Base-by-base conservation (phyloP, 2,888 invertebrate genomes). In the Resseliella maxima region DNA sequence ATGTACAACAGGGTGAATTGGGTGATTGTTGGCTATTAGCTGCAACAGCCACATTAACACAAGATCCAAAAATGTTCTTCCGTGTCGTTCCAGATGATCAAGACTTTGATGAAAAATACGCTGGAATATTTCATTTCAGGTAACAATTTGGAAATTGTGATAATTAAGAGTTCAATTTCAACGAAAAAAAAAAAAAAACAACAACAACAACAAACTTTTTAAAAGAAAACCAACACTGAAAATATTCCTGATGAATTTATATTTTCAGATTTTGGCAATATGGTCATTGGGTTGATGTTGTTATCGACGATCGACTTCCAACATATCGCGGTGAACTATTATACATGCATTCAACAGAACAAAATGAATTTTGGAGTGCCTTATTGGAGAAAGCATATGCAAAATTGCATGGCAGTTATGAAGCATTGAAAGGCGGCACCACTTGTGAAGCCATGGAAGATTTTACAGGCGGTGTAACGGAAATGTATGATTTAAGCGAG, bases 11-110 rank as follows among this genome's bases (percentile, higher is more conserved):
- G 91, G 99, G 99, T 86, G 98, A 98, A 92, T 92, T 99, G 38
- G 98, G 99, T 6, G 98, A 99, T 91, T 99, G 99, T 90, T 99
- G 99, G 99, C 92, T 98, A 15, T 92, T 99, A 86, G 98, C 98
- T 0, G 99, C 99, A 5, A 95, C 98, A 0, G 98, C 99, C 18
- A 98, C 97, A 92, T 92, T 99, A 41, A 98, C 99, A 0, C 93
- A 98, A 89, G 95, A 97, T 90, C 91, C 90, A 89, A 94, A 95
- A 89, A 92, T 99, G 86, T 98, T 99, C 93, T 95, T 96, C 92
- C 96, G 97, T 92, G 97, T 99, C 87, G 98, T 99, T 85, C 98
- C 99, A 3, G 96, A 97, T 89, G 98, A 98, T 90, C 99, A 99
- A 92, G 94, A 94, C 89, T 99, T 99, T 90, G 94, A 95, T 50